Conservation (phyloP, 1,140 invertebrate species). For the Thereuonema tuberculata region DNA sequence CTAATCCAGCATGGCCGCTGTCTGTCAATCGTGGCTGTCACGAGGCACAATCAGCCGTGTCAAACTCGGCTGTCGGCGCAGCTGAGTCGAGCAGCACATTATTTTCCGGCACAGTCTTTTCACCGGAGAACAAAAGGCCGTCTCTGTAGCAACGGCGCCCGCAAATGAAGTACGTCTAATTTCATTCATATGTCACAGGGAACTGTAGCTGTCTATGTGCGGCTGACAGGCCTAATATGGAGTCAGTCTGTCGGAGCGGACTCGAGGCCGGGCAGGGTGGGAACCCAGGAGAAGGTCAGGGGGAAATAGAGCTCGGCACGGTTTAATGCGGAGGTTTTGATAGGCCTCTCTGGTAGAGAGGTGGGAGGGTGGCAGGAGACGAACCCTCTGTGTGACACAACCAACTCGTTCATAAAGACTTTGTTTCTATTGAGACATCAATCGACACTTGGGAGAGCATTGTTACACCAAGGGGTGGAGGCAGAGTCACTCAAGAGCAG, state of each 20-base stretch:
- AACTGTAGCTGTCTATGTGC: not conserved
- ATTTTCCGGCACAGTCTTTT: not conserved
- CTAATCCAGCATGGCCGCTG: not conserved
- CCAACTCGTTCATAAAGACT: no score
- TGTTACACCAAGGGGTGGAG: no score
- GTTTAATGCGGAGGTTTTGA: no score
- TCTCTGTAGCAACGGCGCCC: not conserved
- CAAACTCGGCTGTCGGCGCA: not conserved
- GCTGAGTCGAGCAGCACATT: not conserved
- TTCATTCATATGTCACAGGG: slow-evolving; percentile 5
- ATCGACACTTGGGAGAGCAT: no score
- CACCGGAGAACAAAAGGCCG: not conserved
- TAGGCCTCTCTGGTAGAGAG: no score
- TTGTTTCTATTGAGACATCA: no score
- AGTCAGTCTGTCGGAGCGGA: not conserved
- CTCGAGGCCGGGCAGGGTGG: no score
- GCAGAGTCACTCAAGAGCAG: no score
- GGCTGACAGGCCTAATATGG: not conserved
- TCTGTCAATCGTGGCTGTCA: slow-evolving; percentile 7
- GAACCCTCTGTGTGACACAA: no score
- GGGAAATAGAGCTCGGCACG: no score
- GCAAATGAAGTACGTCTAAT: slow-evolving; percentile 8
- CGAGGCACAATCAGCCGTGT: slow-evolving; percentile 1
- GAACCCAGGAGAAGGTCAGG: no score
- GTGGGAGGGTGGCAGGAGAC: no score